These are phyloP conservation scores for Myopa testacea DNA, from an alignment of 2,888 invertebrate species.

Conservation along the genomic window DNA sequence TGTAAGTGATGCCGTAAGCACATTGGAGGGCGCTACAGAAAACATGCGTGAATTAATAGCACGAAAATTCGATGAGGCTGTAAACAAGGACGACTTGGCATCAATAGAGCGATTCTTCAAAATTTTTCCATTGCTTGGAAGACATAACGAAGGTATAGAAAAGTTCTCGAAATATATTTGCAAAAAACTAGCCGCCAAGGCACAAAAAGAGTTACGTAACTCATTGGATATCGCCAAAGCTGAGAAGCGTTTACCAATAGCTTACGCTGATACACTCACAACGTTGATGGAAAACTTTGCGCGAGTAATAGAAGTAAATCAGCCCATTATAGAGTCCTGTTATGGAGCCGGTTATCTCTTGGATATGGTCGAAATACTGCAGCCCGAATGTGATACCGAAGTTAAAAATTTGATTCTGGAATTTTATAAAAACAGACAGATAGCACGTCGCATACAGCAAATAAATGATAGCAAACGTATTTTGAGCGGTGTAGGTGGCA, in stretches of 20 bases:
- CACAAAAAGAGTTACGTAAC: slow-evolving; percentile 78
- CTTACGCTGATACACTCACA: slow-evolving; percentile 88
- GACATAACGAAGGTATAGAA: slow-evolving; percentile 89
- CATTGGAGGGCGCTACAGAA: slow-evolving; percentile 80
- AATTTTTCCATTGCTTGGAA: slow-evolving; percentile 93
- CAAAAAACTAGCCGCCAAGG: slow-evolving; percentile 76
- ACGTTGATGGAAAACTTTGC: slow-evolving; percentile 88
- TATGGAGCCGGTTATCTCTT: slow-evolving; percentile 85
- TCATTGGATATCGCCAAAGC: slow-evolving; percentile 75
- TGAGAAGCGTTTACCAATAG: slow-evolving; percentile 80
- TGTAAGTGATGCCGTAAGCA: slow-evolving; percentile 66
- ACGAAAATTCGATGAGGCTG: slow-evolving; percentile 91
- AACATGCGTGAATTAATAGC: slow-evolving; percentile 74
- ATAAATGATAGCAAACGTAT: slow-evolving; percentile 73
- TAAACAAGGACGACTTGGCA: slow-evolving; percentile 86
- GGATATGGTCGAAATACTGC: slow-evolving; percentile 78
- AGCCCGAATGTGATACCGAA: slow-evolving; percentile 83
- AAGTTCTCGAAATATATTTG: slow-evolving; percentile 90
- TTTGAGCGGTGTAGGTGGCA: slow-evolving; percentile 48
- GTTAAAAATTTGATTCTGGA: slow-evolving; percentile 74
- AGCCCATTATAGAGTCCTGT: slow-evolving; percentile 89
- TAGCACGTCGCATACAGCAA: slow-evolving; percentile 73
- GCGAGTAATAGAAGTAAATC: slow-evolving; percentile 85
- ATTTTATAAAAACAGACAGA: slow-evolving; percentile 78
- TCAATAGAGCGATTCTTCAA: slow-evolving; percentile 96